Evolutionary conservation across 2,797 vertebrate genomes (phyloP), one percentile per base, ranked within the genome.

Genomic region (Paedocypris micromegethes): DNA sequence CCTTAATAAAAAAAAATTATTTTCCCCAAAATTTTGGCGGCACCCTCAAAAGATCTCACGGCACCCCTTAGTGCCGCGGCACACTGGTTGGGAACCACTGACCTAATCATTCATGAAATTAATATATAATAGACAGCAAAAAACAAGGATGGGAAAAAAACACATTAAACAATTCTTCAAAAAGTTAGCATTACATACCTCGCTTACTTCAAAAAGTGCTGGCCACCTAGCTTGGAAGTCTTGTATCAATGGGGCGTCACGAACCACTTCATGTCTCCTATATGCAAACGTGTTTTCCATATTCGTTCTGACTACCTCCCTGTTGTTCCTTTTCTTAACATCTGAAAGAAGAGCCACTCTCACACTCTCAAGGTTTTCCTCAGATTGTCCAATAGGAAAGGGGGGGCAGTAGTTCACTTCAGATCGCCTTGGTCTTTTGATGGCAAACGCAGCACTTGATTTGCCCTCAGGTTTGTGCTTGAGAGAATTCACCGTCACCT

Each of bases 401-500:
- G 73, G 60, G 44, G 72, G 68, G 47, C 58, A 71, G 9, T 72
- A 74, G 43, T 72, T 77, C 7, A 69, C 60, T 66, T 66, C 48
- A 9, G 61, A 76, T 1, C 54, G 3, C 6, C 23, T 8, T 66
- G 77, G 58, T 61, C 9, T 78, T 63, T 81, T 80, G 38, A 61
- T 70, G 43, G 38, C 61, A 70, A 41, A 61, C 44, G 72, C 67
- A 74, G 50, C 7, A 51, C 37, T 65, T 53, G 54, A 5, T 63
- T 70, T 73, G 44, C 62, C 58, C 9, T 50, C 56, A 38, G 63
- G 62, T 39, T 77, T 77, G 47, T 70, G 63, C 53, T 42, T 56
- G 2, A 68, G 3, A 44, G 75, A 66, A 48, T 79, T 83, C 4
- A 78, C 5, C 9, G 38, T 42, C 2, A 78, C 72, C 6, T 82